Evolutionary conservation across 2,888 invertebrate genomes (phyloP), one percentile per base, ranked within the genome.

Genomic region (Cataglyphis livida): DNA sequence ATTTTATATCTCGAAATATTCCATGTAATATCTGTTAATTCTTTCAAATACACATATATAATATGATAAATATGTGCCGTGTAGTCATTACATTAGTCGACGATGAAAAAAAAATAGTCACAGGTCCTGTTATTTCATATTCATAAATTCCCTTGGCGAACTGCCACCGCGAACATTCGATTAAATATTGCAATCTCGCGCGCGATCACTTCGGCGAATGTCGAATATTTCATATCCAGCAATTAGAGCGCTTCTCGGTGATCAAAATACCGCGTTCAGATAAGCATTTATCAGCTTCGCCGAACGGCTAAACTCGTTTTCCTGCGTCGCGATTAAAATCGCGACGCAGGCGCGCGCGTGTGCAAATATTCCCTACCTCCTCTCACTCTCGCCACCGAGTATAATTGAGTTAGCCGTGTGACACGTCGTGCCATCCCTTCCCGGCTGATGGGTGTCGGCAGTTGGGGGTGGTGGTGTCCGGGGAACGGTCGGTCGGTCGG

Each of bases 331-430:
- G 86, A 89, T 89, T 89, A 79, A 70, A 88, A 82, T 86, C 84
- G 78, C 84, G 81, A 86, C 71, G 64, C 81, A 70, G 68, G 10
- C 64, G 84, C 84, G 81, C 79, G 83, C 57, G 28, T 48, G 75
- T 76, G 81, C 78, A 62, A 73, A 87, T 75, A 28, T 76, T 65
- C 38, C 74, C 51, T 32, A n/a, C 75, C 75, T 38, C 6, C 32
- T 28, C 61, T 57, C 78, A 73, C 78, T 82, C 84, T 79, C 59
- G 73, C 73, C 51, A 81, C 59, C 81, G 85, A 87, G 85, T 85
- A 89, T 92, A 92, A 92, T 92, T 91, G 92, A 91, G 89, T 91
- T 91, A 92, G 86, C 86, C 88, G 85, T 83, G 90, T 90, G 91
- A 91, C 90, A 89, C 88, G 89, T 91, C 91, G 91, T 76, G 85